Conservation (phyloP, 2,888 invertebrate genomes). For the Chrysodeixis includens region DNA sequence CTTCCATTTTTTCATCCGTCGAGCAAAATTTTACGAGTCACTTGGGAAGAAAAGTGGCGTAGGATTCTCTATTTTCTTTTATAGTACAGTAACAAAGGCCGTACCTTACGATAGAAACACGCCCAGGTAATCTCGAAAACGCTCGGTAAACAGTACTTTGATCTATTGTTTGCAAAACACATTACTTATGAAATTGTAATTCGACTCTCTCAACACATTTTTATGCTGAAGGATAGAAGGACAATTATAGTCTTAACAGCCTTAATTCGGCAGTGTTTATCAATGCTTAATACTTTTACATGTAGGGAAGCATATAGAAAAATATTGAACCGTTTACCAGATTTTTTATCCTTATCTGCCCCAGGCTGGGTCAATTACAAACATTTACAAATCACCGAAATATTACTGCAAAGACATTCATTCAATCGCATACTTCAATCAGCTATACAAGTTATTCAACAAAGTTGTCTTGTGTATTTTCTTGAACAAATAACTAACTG, state of each 20-base stretch:
- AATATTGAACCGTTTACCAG: too few species aligned
- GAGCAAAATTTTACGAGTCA: constrained; percentile 1
- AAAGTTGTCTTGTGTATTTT: constrained; percentile 11
- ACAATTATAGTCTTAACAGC: too few species aligned
- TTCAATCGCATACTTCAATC: background rate
- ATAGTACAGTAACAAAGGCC: constrained; percentile 12
- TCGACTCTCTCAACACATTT: background rate
- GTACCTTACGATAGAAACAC: constrained; percentile 6
- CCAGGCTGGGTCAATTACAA: too few species aligned
- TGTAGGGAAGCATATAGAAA: too few species aligned
- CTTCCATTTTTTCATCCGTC: background rate
- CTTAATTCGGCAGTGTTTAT: too few species aligned
- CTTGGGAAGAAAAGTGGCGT: background rate
- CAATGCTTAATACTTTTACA: too few species aligned
- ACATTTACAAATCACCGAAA: too few species aligned
- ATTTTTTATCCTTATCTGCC: too few species aligned
- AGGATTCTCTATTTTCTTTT: background rate
- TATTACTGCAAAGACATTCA: background rate
- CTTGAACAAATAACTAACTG: constrained; percentile 5
- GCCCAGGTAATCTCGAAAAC: constrained; percentile 18
- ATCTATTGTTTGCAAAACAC: constrained; percentile 28
- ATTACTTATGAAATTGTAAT: constrained; percentile 1
- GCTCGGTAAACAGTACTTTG: constrained; percentile 20
- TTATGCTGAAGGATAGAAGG: too few species aligned
- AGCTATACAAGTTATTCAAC: background rate